These are phyloP conservation scores for Arvicanthis niloticus DNA, from an alignment of 2,113 vertebrate genomes.

Conservation along the genomic window DNA sequence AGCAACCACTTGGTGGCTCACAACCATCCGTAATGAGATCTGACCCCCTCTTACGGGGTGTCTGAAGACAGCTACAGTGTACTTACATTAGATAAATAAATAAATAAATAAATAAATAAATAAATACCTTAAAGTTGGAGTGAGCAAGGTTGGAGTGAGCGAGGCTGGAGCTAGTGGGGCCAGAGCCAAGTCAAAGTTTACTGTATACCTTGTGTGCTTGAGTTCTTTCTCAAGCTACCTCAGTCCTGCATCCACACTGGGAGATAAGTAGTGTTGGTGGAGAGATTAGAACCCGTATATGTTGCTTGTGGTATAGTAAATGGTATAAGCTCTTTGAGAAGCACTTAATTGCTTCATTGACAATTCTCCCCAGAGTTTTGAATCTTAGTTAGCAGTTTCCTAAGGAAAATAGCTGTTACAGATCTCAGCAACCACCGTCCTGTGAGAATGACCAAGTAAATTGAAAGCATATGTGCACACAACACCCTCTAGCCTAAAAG, in stretches of 20 bases:
- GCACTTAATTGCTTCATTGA: neutral
- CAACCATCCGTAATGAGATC: no score
- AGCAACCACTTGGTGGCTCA: no score
- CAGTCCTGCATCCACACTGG: neutral
- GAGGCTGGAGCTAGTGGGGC: no score
- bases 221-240: neutral
- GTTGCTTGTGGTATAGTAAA: neutral
- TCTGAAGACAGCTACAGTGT: no score
- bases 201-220: neutral
- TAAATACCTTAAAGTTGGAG: no score
- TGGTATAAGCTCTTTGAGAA: neutral
- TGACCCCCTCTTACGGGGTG: no score
- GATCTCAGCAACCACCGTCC: neutral
- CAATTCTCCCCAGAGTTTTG: neutral
- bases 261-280: neutral
- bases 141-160: no score
- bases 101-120: no score
- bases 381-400: neutral
- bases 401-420: neutral
- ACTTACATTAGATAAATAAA: no score
- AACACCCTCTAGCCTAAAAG: neutral
- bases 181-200: neutral
- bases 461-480: conserved; percentile 3
- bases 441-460: neutral
- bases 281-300: neutral